Evolutionary conservation across 2,888 invertebrate species (phyloP), one percentile per base, ranked within the genome.

Genomic region (Meiosimyza platycephala): DNA sequence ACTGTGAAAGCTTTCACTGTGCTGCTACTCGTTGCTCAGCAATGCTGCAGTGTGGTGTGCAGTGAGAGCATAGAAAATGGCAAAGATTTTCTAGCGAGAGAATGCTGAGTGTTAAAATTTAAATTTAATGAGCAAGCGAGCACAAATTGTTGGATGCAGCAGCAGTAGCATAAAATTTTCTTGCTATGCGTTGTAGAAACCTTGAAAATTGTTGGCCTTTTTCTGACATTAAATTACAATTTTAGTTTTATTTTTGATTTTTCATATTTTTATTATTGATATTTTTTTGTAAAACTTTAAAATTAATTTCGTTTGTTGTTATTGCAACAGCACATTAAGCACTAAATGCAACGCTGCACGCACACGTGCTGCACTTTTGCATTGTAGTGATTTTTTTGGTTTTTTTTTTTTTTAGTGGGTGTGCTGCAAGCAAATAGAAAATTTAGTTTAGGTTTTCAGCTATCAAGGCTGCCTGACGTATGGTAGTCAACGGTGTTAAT

Each of bases 201-300:
- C 57, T 57, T 57, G 57, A 57, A 57, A 57, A 57, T 28, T 22
- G 22, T 57, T 57, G 18, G 40, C 40, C 40, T 40, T 40, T 40
- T 40, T 40, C 40, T 40, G 40, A 40, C 40, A 40, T 40, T 40
- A 40, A 2, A 40, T 3, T 9, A 40, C 1, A 40, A 40, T 40
- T 57, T 4, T 22, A 2, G 28, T 22, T 57, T 4, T 28, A 18
- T 22, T 57, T 57, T 55, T 55, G 2, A 16, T 7, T 7, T 57
- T 22, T 28, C 22, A 28, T 18, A 28, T 28, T 57, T 22, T 28
- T 28, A 15, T 12, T 22, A 57, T 57, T 57, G 22, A 57, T 57
- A 57, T 57, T 22, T 28, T 28, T 22, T 28, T 13, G 22, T 18
- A 28, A 18, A 12, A 11, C 9, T 5, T 28, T 7, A 18, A 18